phyloP scores from a whole-genome alignment of 2,797 vertebrate species.

The Perodicticus potto region DNA sequence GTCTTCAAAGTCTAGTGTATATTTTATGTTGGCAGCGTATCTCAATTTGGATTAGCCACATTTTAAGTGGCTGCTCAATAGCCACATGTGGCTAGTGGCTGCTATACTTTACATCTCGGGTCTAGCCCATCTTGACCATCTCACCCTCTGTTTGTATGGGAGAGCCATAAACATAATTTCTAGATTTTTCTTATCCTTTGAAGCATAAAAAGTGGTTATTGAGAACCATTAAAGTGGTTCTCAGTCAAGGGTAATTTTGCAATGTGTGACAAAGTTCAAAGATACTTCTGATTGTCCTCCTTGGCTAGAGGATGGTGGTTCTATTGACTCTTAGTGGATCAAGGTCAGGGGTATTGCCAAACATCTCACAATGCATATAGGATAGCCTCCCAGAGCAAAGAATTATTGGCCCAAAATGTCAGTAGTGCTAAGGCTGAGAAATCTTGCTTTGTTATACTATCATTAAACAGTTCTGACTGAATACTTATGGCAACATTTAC shows the following conservation, averaged over 20 bases:
- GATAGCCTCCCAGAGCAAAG: background rate
- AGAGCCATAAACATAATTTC: background rate
- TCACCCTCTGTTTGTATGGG: slow-evolving; percentile 5
- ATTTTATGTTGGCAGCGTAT: background rate
- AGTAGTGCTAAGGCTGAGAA: background rate
- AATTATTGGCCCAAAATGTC: background rate
- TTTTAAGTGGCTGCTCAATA: background rate
- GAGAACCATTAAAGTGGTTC: background rate
- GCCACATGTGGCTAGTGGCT: background rate
- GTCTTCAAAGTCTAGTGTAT: background rate
- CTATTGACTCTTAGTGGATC: background rate
- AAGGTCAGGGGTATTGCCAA: background rate
- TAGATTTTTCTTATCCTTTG: background rate
- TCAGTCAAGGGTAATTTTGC: background rate
- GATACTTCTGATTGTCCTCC: background rate
- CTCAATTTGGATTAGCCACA: background rate
- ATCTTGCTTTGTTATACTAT: background rate
- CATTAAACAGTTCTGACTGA: background rate
- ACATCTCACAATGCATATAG: no score
- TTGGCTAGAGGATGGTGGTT: background rate
- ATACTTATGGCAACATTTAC: background rate
- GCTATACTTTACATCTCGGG: background rate
- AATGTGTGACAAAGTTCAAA: background rate
- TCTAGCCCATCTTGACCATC: background rate
- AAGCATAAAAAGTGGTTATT: background rate